phyloP scores from a whole-genome alignment of 2,888 invertebrate species.

The Ellobium chinense region DNA sequence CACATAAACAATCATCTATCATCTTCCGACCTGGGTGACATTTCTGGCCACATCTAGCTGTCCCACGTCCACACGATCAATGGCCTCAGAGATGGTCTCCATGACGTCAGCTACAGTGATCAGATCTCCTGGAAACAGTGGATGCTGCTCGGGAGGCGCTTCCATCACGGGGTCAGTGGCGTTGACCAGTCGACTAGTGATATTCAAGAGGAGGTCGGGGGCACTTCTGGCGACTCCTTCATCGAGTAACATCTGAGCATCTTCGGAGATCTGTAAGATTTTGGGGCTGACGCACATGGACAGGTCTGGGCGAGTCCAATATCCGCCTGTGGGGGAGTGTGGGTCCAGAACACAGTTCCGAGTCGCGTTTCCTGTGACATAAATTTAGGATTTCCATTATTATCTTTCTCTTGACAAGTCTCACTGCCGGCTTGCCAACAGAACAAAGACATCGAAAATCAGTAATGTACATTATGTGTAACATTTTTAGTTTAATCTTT shows the following conservation, averaged over 20 bases:
- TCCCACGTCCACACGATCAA: conserved; percentile 42
- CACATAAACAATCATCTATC: not conserved
- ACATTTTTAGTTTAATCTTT: not conserved
- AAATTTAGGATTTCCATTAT: no score
- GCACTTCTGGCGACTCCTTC: not conserved
- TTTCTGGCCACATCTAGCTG: conserved; percentile 33
- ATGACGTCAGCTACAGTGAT: conserved; percentile 56
- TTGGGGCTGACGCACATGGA: conserved; percentile 58
- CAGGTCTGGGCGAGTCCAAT: conserved; percentile 60
- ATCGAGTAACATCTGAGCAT: not conserved
- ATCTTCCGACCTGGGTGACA: conserved; percentile 51
- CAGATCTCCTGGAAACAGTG: conserved; percentile 65
- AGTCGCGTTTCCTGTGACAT: conserved; percentile 53
- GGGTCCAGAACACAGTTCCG: conserved; percentile 52
- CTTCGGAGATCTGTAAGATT: conserved; percentile 50
- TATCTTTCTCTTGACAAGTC: no score
- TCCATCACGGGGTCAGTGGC: conserved; percentile 41
- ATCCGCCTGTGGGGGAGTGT: conserved; percentile 49
- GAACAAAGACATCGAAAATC: no score
- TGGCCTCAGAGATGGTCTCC: conserved; percentile 53
- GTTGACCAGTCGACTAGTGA: conserved; percentile 49
- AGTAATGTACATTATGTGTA: not conserved
- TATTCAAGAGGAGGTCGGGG: conserved; percentile 1
- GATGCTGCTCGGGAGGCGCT: not conserved
- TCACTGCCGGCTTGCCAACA: no score